Conservation (phyloP, 2,113 vertebrate genomes). For the Guaruba guarouba region DNA sequence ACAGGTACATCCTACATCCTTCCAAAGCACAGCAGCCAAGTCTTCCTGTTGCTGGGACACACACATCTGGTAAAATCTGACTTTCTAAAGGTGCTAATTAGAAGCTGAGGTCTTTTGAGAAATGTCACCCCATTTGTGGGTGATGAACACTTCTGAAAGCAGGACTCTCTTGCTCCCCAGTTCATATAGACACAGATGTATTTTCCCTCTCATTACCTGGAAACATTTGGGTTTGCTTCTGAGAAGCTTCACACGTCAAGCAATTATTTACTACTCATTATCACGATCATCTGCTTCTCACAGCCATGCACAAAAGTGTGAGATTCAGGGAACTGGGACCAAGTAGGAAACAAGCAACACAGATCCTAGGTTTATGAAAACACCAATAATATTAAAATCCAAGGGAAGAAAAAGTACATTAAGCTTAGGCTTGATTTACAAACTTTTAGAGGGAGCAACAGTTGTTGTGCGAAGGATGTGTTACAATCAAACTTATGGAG, state of each 20-base stretch:
- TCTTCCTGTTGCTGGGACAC: not conserved
- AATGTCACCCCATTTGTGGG: not conserved
- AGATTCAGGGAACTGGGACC: not conserved
- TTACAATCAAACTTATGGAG: not conserved
- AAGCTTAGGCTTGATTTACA: not conserved
- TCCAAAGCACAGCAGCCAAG: not conserved
- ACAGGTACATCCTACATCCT: not conserved
- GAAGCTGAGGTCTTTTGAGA: not conserved
- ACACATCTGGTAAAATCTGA: fast-evolving
- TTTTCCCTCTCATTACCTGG: not conserved
- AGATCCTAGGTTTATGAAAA: not conserved
- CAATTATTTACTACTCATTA: conserved; percentile 20
- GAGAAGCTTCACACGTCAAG: not conserved
- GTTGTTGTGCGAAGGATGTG: not conserved
- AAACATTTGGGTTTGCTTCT: not conserved
- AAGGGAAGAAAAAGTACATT: not conserved
- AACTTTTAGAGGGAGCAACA: not conserved
- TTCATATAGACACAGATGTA: fast-evolving
- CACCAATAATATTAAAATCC: not conserved
- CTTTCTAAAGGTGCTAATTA: not conserved
- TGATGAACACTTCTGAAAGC: not conserved
- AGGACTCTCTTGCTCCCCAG: not conserved
- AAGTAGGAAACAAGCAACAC: not conserved
- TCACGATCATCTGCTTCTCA: not conserved
- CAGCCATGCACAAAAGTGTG: not conserved